Conservation (phyloP, 2,888 invertebrate species). For the Himalopsyche kuldschensis region DNA sequence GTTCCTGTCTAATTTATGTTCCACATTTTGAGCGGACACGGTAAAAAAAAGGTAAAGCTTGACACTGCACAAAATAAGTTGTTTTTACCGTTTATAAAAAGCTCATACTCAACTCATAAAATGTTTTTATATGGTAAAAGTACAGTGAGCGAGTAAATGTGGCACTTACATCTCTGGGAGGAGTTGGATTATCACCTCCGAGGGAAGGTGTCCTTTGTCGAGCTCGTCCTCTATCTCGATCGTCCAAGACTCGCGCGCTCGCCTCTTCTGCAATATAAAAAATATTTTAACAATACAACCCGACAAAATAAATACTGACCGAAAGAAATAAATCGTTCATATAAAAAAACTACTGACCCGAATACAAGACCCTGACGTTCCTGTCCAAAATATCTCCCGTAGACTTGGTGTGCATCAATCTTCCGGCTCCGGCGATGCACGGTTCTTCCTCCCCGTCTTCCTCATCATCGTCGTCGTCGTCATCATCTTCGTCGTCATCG, state of each 20-base stretch:
- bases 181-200: conserved; percentile 32
- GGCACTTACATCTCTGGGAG: conserved; percentile 36
- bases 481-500: conserved; percentile 30
- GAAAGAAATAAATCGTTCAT: not conserved
- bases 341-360: not conserved
- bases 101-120: no score
- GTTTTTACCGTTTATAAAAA: no score
- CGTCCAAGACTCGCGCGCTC: not conserved
- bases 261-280: not conserved
- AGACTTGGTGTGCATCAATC: conserved; percentile 29
- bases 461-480: conserved; percentile 30
- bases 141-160: not conserved
- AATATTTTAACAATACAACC: not conserved
- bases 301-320: no score
- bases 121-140: not conserved
- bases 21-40: not conserved
- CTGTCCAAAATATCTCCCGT: conserved; percentile 35
- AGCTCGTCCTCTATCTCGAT: conserved; percentile 21
- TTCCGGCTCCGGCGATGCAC: conserved; percentile 4
- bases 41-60: not conserved
- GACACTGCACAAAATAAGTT: no score
- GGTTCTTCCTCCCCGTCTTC: conserved; percentile 19
- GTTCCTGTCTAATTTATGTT: not conserved
- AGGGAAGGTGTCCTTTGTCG: conserved; percentile 36
- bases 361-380: not conserved